Base-by-base conservation (phyloP, 2,797 vertebrate genomes). In the Scarus forsteni region DNA sequence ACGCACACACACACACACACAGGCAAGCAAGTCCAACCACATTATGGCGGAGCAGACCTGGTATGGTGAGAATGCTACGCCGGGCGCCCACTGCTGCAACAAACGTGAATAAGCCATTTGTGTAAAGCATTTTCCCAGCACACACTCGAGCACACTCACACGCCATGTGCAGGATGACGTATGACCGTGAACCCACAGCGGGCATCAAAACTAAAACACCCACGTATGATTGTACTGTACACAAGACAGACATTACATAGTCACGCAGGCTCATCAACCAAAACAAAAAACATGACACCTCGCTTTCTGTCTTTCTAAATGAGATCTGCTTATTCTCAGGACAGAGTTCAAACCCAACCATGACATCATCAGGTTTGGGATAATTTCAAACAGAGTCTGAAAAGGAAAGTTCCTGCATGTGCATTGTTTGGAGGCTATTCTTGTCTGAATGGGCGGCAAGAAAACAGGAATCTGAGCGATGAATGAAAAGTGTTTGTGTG, bases 61-160 rank as follows among this genome's bases (percentile, higher is more conserved):
- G 86, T 81, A 89, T 89, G 88, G 85, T 85, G 88, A 90, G 89
- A 90, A 91, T 91, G 88, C 83, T 76, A 76, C 50, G 43, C 50
- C 27, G 56, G 76, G 75, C 67, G 59, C 85, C 87, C 79, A 86
- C 87, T 70, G 75, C 75, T 75, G 64, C 60, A 79, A 60, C 81
- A 75, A 80, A 86, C 56, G 34, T 86, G 80, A 89, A 88, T 83
- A 75, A 85, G 78, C 58, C 75, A 51, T 85, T 90, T 89, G 88
- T 90, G 65, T 69, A 16, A 86, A 85, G 60, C 71, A 68, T 84
- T 90, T 86, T 84, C 75, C 60, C 69, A 51, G 78, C 73, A 73
- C 57, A 80, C 54, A 57, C 61, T 72, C 68, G 60, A 51, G 12
- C 55, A 51, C 70, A 61, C 68, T 68, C 52, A 73, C 74, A 77